These are phyloP conservation scores for Charadrius vociferus DNA, from an alignment of 2,113 vertebrate genomes.

Conservation along the genomic window DNA sequence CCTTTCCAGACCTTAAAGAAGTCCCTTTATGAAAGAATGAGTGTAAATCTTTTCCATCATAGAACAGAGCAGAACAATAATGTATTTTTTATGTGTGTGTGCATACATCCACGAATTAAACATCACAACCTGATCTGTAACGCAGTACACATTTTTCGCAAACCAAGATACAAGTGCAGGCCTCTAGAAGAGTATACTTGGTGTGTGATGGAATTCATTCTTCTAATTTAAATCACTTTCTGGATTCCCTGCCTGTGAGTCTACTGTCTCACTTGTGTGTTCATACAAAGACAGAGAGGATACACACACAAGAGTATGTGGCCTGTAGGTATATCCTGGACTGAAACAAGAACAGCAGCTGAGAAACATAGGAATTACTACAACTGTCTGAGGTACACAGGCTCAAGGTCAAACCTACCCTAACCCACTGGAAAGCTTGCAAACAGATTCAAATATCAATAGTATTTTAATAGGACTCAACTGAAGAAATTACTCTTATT, in stretches of 20 bases:
- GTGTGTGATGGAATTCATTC: background rate
- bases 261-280: fast-evolving
- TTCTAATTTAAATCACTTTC: background rate
- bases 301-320: fast-evolving
- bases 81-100: background rate
- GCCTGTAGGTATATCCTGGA: background rate
- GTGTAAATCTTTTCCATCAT: background rate
- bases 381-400: background rate
- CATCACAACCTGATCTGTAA: background rate
- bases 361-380: background rate
- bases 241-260: background rate
- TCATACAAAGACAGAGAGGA: background rate
- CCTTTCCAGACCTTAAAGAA: background rate
- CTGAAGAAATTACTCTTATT: background rate
- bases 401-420: background rate
- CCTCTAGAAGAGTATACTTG: background rate
- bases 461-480: background rate
- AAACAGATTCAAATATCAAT: background rate
- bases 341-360: background rate
- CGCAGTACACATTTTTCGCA: fast-evolving
- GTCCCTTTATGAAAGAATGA: background rate
- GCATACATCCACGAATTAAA: background rate
- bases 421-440: background rate
- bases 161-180: fast-evolving
- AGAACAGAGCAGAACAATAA: background rate